phyloP scores from a whole-genome alignment of 2,113 vertebrate genomes.

The Condylura cristata region DNA sequence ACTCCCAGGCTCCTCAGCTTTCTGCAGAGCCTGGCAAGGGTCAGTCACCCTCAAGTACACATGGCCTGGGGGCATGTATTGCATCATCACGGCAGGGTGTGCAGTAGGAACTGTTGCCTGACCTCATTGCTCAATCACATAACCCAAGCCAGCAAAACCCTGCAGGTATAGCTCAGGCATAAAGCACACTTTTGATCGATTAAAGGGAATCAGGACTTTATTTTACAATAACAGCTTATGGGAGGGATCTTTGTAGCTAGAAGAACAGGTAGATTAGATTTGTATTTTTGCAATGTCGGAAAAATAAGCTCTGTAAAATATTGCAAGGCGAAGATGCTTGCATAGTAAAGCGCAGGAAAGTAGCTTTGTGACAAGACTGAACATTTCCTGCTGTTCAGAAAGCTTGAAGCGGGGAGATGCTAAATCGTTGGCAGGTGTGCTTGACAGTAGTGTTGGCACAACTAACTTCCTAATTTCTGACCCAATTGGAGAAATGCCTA shows the following conservation, averaged over 20 bases:
- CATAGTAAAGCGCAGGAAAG: not conserved
- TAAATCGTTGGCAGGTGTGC: not conserved
- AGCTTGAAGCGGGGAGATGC: not conserved
- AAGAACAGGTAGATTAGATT: not conserved
- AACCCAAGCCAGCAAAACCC: not conserved
- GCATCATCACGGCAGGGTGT: not conserved
- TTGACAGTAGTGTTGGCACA: not conserved
- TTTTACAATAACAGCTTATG: not conserved
- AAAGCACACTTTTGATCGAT: not conserved
- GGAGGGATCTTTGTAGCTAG: not conserved
- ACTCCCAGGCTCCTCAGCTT: not conserved
- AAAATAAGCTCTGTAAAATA: conserved; percentile 34
- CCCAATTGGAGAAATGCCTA: conserved; percentile 41
- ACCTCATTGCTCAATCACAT: not conserved
- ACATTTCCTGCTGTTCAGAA: conserved; percentile 38
- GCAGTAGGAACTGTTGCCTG: not conserved
- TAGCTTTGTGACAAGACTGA: not conserved
- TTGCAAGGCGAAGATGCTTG: not conserved
- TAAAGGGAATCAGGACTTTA: not conserved
- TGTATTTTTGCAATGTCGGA: conserved; percentile 31
- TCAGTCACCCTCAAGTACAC: not conserved
- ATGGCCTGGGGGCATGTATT: not conserved
- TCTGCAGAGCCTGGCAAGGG: not conserved
- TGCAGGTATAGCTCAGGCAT: not conserved
- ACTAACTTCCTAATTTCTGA: conserved; percentile 53